phyloP scores from a whole-genome alignment of 2,888 invertebrate genomes.

The Mylabris sibirica region DNA sequence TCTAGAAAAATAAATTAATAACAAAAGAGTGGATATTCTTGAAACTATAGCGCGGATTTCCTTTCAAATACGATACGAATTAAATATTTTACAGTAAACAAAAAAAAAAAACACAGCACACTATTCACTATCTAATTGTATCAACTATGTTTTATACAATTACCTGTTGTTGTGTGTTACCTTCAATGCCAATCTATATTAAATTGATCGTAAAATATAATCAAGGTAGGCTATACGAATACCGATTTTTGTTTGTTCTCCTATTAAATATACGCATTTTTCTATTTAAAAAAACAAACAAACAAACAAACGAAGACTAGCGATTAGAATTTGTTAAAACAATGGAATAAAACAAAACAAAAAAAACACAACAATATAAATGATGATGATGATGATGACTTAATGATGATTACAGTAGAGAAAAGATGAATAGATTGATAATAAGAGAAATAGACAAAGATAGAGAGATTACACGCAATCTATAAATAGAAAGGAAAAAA shows the following conservation, averaged over 20 bases:
- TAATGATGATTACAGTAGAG: neutral
- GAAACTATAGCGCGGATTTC: too few relatives aligned
- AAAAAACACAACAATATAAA: neutral
- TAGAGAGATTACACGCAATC: constrained; percentile 5
- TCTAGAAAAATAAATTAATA: too few relatives aligned
- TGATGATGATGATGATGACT: neutral
- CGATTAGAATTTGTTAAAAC: too few relatives aligned
- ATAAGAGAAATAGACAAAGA: neutral
- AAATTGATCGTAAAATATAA: constrained; percentile 51
- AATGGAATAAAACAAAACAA: neutral
- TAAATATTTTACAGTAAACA: too few relatives aligned
- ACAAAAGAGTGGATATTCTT: too few relatives aligned
- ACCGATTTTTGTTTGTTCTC: neutral
- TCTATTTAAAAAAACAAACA: neutral
- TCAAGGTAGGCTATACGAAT: constrained; percentile 44
- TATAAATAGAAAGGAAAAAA: constrained; percentile 11
- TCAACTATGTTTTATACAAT: constrained; percentile 53
- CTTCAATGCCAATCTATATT: constrained; percentile 56
- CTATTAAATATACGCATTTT: neutral
- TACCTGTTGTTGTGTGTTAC: constrained; percentile 45
- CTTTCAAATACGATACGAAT: neutral
- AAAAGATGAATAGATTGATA: neutral
- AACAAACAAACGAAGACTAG: neutral
- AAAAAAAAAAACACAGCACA: constrained; percentile 14
- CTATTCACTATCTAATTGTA: constrained; percentile 58